Evolutionary conservation across 2,113 vertebrate genomes (phyloP).

Genomic region (Strigops habroptila): DNA sequence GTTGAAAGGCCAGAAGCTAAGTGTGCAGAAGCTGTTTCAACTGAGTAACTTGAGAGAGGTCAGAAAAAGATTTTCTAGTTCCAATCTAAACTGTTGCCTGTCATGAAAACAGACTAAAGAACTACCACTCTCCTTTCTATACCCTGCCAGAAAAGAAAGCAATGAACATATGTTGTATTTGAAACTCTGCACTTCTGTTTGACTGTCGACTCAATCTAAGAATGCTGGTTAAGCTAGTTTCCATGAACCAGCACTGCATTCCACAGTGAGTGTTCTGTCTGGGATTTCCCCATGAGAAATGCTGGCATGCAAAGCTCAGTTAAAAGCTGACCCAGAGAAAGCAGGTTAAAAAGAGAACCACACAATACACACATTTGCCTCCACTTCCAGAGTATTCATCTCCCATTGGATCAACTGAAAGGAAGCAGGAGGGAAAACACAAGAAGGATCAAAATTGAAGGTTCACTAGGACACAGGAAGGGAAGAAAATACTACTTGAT

Average conservation of each 20-base stretch:
- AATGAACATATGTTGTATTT: neutral
- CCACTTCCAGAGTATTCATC: conserved; percentile 96
- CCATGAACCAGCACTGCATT: neutral
- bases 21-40: neutral
- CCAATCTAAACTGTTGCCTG: neutral
- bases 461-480: conserved; percentile 59
- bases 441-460: conserved; percentile 85
- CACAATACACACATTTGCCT: conserved; percentile 98
- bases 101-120: neutral
- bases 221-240: neutral
- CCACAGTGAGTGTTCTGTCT: conserved; percentile 69
- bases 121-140: neutral
- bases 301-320: conserved; percentile 85
- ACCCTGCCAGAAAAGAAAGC: neutral
- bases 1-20: neutral
- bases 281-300: conserved; percentile 71
- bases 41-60: neutral
- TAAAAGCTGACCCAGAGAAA: conserved; percentile 71
- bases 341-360: conserved; percentile 68
- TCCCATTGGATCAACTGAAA: conserved; percentile 93
- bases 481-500: conserved; percentile 53
- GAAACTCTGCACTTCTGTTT: neutral
- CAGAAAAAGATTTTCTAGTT: neutral
- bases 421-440: conserved; percentile 87
- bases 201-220: neutral